A percentile compares a stretch with the other conserved stretches of the same genome.
Evolutionary conservation across 1,140 invertebrate species (phyloP).

Genomic region (Camponotus floridanus): DNA sequence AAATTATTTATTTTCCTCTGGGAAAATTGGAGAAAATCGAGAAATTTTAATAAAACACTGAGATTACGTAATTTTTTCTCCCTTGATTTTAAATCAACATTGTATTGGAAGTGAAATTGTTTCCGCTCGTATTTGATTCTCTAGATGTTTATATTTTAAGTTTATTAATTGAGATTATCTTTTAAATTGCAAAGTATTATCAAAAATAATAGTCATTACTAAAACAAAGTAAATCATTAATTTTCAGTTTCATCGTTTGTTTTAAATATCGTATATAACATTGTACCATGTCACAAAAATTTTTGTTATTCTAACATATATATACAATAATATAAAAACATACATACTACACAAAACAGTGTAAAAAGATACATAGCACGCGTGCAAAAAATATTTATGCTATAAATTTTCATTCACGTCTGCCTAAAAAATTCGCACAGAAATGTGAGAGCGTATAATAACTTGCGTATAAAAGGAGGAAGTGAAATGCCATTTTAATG

Average conservation of each 20-base stretch:
- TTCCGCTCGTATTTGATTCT: not conserved
- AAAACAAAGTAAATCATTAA: no score
- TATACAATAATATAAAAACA: not conserved
- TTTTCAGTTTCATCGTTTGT: no score
- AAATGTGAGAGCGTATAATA: not conserved
- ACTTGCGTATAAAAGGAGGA: not conserved
- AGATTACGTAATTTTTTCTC: not conserved
- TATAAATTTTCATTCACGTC: not conserved
- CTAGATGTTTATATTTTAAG: not conserved
- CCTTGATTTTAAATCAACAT: conserved; percentile 17
- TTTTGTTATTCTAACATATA: not conserved
- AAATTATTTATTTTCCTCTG: not conserved
- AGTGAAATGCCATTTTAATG: not conserved
- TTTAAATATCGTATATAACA: not conserved
- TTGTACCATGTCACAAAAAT: no score
- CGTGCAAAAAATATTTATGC: not conserved
- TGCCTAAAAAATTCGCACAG: not conserved
- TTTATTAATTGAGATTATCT: not conserved
- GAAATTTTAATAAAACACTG: not conserved
- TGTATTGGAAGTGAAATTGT: not conserved
- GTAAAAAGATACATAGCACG: no score
- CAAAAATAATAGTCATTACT: no score
- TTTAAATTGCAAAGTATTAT: not conserved
- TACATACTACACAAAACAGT: not conserved
- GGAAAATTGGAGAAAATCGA: not conserved